phyloP scores from a whole-genome alignment of 2,888 invertebrate genomes.

The Lycia hirtaria region DNA sequence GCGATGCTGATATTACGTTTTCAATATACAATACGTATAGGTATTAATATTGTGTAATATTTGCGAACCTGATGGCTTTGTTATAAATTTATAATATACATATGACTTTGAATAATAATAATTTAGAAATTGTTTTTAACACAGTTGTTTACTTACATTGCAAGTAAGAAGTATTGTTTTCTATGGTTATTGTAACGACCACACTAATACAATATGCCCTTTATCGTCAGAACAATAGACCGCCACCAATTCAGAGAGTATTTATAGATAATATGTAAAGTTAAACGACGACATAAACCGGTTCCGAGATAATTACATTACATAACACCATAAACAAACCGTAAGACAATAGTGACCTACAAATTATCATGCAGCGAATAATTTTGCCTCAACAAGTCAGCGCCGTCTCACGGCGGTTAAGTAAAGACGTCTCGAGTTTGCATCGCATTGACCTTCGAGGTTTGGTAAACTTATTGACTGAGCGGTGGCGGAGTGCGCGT shows the following conservation, averaged over 20 bases:
- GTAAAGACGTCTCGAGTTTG: slow-evolving; percentile 73
- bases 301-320: slow-evolving; percentile 47
- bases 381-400: slow-evolving; percentile 53
- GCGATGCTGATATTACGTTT: slow-evolving; percentile 10
- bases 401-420: slow-evolving; percentile 62
- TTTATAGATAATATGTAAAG: slow-evolving; percentile 8
- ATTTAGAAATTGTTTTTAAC: slow-evolving; percentile 4
- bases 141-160: neutral
- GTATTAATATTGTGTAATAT: slow-evolving; percentile 16
- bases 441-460: slow-evolving; percentile 80
- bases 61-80: slow-evolving; percentile 12
- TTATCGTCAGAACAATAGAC: slow-evolving; percentile 3
- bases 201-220: slow-evolving; percentile 5
- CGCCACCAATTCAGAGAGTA: neutral
- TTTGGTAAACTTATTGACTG: slow-evolving; percentile 82
- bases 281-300: slow-evolving; percentile 16
- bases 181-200: neutral
- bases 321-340: slow-evolving; percentile 56
- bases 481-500: slow-evolving; percentile 69
- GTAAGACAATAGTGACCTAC: slow-evolving; percentile 64
- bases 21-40: slow-evolving; percentile 20
- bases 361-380: slow-evolving; percentile 72
- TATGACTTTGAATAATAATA: slow-evolving; percentile 15
- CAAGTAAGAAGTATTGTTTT: neutral
- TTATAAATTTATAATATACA: too few species aligned